These are phyloP conservation scores for Eclectus roratus DNA, from an alignment of 2,113 vertebrate species.

Conservation along the genomic window DNA sequence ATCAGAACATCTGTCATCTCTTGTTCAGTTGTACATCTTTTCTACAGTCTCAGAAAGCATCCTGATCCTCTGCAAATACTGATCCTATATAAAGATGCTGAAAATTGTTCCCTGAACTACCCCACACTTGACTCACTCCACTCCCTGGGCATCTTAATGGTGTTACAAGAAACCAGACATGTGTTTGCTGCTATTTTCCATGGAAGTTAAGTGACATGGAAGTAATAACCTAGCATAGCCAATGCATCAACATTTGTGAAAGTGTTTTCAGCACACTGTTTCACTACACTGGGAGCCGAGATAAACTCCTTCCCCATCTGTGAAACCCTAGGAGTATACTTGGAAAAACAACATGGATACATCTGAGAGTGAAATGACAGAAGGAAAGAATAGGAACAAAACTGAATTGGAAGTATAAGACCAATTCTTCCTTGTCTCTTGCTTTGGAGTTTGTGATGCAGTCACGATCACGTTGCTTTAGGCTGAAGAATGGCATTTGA, in stretches of 20 bases:
- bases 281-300: neutral
- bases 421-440: neutral
- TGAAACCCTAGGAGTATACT: neutral
- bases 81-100: neutral
- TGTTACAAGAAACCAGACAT: neutral
- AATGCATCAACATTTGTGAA: neutral
- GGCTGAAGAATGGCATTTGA: neutral
- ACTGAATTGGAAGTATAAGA: neutral
- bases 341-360: neutral
- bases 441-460: neutral
- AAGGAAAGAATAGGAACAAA: neutral
- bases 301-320: neutral
- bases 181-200: neutral
- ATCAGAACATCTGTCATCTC: constrained; percentile 1
- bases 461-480: accelerated
- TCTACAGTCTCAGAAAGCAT: neutral
- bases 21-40: neutral
- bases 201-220: neutral
- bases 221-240: neutral
- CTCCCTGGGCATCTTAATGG: neutral
- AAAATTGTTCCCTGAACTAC: neutral
- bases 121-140: neutral
- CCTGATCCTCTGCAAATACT: neutral
- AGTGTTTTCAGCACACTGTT: neutral
- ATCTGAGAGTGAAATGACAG: neutral